Conservation (phyloP, 2,113 vertebrate species). For the Indicator indicator region DNA sequence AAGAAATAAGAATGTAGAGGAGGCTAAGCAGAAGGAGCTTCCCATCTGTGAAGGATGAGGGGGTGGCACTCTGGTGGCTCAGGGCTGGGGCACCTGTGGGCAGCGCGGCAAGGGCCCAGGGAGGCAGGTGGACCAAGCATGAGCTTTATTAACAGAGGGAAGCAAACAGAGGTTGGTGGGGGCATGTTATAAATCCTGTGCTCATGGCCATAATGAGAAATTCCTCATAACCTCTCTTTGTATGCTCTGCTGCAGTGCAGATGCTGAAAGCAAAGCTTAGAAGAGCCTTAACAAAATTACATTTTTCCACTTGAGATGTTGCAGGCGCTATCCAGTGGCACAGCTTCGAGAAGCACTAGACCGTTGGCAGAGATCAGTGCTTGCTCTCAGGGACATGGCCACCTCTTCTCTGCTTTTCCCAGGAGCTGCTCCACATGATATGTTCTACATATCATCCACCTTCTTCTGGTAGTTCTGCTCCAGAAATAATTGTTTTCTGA, state of each 20-base stretch:
- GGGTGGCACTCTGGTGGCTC: neutral
- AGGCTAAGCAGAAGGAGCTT: conserved; percentile 3
- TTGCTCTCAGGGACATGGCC: neutral
- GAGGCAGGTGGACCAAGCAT: neutral
- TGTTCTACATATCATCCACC: fast-evolving
- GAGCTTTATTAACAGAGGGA: neutral
- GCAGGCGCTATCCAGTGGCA: neutral
- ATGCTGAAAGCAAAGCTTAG: conserved; percentile 12
- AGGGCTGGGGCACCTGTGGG: neutral
- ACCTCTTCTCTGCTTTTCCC: neutral
- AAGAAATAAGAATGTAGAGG: conserved; percentile 35
- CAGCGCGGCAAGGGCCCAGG: fast-evolving
- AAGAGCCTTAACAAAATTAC: conserved; percentile 26
- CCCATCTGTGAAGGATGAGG: neutral
- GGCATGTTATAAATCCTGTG: neutral
- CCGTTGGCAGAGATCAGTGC: neutral
- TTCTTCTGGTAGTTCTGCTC: neutral
- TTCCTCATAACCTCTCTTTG: conserved; percentile 23
- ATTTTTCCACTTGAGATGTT: conserved; percentile 28
- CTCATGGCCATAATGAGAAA: neutral
- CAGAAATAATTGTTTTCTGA: fast-evolving
- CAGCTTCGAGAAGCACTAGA: neutral
- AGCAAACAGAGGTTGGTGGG: fast-evolving
- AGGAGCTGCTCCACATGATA: neutral
- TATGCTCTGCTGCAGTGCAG: conserved; percentile 47